A percentile compares a stretch with the other conserved stretches of the same genome.
Conservation (phyloP, 2,797 vertebrate species). For the Sylvilagus floridanus region DNA sequence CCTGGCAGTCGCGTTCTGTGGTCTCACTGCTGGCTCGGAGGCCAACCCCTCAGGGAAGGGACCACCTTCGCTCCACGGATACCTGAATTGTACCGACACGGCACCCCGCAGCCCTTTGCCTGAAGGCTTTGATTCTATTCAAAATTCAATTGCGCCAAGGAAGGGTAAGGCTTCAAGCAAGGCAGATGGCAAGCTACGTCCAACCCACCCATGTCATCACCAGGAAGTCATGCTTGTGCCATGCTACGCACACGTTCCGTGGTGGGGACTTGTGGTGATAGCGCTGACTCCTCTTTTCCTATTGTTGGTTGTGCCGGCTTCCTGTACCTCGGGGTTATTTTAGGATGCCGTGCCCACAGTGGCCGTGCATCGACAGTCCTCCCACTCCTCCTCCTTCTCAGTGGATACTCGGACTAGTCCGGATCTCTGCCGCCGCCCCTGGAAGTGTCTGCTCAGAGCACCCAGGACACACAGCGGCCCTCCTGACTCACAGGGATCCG, state of each 20-base stretch:
- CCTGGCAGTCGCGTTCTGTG: neutral
- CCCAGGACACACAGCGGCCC: too few species aligned
- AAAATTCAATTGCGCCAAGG: neutral
- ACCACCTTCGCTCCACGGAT: neutral
- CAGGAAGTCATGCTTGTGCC: neutral
- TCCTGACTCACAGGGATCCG: neutral
- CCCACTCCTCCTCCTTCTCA: neutral
- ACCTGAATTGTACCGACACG: neutral
- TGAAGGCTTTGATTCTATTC: neutral
- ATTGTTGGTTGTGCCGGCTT: neutral
- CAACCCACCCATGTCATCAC: neutral
- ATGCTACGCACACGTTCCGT: neutral
- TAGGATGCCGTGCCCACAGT: neutral
- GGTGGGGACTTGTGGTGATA: neutral
- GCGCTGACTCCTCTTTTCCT: neutral
- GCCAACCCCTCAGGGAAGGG: neutral
- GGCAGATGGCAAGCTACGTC: neutral
- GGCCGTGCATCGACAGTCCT: neutral
- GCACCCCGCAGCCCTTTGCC: neutral
- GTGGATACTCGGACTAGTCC: neutral
- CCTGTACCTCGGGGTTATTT: neutral
- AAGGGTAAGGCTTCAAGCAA: neutral
- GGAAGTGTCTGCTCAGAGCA: neutral
- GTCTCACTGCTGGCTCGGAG: neutral
- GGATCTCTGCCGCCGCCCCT: neutral